Conservation (phyloP, 2,797 vertebrate genomes). For the Pagetopsis macropterus region DNA sequence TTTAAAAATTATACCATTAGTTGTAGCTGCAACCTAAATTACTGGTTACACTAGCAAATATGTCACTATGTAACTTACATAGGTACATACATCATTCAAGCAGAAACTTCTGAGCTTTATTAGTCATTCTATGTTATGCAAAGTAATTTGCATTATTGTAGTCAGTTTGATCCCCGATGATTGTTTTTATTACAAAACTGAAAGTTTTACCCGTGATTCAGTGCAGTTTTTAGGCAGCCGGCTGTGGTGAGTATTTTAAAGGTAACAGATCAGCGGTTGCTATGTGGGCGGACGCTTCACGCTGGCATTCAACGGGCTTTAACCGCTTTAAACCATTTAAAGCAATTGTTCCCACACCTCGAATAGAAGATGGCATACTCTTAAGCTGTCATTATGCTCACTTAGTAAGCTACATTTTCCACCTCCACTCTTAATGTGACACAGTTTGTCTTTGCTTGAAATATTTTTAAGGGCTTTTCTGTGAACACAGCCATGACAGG, state of each 20-base stretch:
- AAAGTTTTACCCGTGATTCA: slow-evolving; percentile 33
- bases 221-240: slow-evolving; percentile 13
- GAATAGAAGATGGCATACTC: not conserved
- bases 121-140: not conserved
- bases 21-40: too few species aligned
- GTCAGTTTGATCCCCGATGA: not conserved
- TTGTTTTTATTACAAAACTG: slow-evolving; percentile 10
- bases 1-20: too few species aligned
- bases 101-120: not conserved
- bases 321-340: slow-evolving; percentile 40
- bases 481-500: slow-evolving; percentile 17
- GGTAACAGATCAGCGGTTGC: slow-evolving; percentile 19
- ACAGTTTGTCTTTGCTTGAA: slow-evolving; percentile 26
- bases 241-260: slow-evolving; percentile 7
- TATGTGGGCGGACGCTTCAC: slow-evolving; percentile 53
- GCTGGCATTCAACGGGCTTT: slow-evolving; percentile 30
- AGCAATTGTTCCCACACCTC: slow-evolving; percentile 22
- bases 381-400: slow-evolving; percentile 31
- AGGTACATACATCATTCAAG: not conserved
- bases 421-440: slow-evolving; percentile 33
- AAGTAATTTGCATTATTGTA: not conserved
- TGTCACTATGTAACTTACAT: not conserved
- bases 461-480: slow-evolving; percentile 18
- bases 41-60: too few species aligned
- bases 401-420: slow-evolving; percentile 15